Evolutionary conservation across 2,113 vertebrate species (phyloP), one percentile per base, ranked within the genome.

Genomic region (Epinephelus cyanopodus): DNA sequence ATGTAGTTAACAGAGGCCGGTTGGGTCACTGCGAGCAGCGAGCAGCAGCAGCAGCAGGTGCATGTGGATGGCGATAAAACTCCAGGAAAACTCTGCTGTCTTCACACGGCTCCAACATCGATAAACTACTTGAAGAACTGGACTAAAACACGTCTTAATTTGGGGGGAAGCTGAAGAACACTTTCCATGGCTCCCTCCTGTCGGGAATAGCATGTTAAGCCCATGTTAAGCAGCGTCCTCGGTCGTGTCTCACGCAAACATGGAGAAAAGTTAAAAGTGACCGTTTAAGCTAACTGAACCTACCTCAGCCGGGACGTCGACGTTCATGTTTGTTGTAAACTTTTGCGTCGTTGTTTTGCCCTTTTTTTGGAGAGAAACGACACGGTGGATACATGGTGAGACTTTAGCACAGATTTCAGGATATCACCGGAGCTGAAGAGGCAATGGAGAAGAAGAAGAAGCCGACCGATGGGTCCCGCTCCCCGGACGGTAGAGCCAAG

Each of bases 41-140:
- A 7, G 33, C 27, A 47, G 21, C 74, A 77, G 83, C 92, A n/a
- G n/a, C n/a, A n/a, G n/a, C n/a, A 94, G 93, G 93, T 92, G 92
- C 90, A 86, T 82, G 68, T 82, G 77, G 85, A 90, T 89, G 83
- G 53, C 72, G 77, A 87, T 67, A 48, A 77, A 81, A 83, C 66
- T 63, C 66, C 0, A 67, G 19, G 29, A 56, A 68, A 79, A 81
- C 83, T 84, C 83, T 14, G 12, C 27, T 73, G 4, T 78, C 33
- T 58, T 21, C 18, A 37, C 67, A 39, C 39, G 29, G 52, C 12
- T 48, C 29, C 13, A 21, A 19, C 42, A 37, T 17, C 53, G 12
- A 45, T 61, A 39, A 61, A 58, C 54, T 1, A 74, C 1, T 11
- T 0, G 0, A 18, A n/a, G 2, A 45, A 15, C 12, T 18, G 2